Evolutionary conservation across 2,797 vertebrate genomes (phyloP).

Genomic region (Enteromius unitaeniatus): DNA sequence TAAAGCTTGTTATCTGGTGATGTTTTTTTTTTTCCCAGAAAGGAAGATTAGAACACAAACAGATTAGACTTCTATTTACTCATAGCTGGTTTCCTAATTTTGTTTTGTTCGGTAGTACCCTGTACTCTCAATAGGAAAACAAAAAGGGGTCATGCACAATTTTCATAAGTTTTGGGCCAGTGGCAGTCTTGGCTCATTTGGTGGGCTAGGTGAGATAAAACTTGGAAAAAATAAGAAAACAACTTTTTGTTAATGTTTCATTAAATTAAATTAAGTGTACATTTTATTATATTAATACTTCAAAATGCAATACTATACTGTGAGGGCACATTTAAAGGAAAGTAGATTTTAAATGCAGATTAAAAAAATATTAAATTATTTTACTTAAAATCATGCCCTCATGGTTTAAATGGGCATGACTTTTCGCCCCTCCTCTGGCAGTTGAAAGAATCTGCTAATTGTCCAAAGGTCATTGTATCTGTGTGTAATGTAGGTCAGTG

Average conservation of each 20-base stretch:
- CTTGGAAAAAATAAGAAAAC: not conserved
- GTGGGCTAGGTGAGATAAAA: not conserved
- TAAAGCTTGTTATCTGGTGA: conserved; percentile 23
- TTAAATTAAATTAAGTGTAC: not conserved
- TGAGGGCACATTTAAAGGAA: not conserved
- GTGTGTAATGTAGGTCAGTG: conserved; percentile 33
- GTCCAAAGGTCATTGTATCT: conserved; percentile 25
- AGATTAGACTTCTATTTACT: conserved; percentile 18
- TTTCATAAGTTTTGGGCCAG: not conserved
- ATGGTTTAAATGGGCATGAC: not conserved
- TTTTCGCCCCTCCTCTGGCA: not conserved
- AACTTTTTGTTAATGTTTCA: not conserved
- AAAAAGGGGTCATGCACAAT: not conserved
- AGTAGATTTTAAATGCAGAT: not conserved
- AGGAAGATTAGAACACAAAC: conserved; percentile 28
- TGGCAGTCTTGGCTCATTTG: not conserved
- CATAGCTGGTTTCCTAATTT: conserved; percentile 11
- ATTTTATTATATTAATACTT: not conserved
- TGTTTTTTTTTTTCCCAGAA: conserved; percentile 45
- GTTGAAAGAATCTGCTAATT: conserved; percentile 19
- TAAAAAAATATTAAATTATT: not conserved
- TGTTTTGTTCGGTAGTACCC: not conserved
- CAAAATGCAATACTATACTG: not conserved
- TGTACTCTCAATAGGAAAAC: conserved; percentile 6
- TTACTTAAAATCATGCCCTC: conserved; percentile 4